Evolutionary conservation across 2,888 invertebrate genomes (phyloP).

Genomic region (Parnassius apollo): DNA sequence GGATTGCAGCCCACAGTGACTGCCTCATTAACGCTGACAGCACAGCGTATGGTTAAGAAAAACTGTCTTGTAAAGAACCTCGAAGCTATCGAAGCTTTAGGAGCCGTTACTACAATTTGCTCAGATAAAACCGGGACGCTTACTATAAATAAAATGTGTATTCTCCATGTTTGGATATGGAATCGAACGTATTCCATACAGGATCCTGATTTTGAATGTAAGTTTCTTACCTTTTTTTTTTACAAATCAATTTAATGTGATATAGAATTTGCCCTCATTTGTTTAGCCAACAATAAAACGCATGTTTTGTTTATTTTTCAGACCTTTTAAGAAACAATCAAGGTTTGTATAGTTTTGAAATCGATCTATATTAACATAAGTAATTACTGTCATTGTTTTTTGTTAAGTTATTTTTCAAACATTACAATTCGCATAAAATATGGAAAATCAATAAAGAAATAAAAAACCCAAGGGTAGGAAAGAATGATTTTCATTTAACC

Average conservation of each 20-base stretch:
- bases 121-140: conserved; percentile 99
- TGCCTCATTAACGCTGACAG: conserved; percentile 97
- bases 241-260: background rate
- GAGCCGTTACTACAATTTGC: conserved; percentile 98
- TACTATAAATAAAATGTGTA: conserved; percentile 99
- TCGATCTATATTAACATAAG: background rate
- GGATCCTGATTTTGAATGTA: conserved; percentile 74
- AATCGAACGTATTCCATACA: conserved; percentile 93
- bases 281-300: background rate
- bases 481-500: too few species aligned
- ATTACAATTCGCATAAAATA: too few species aligned
- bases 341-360: conserved; percentile 39
- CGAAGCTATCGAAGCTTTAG: conserved; percentile 98
- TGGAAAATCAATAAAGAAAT: too few species aligned
- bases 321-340: conserved; percentile 44
- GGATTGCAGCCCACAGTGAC: conserved; percentile 98
- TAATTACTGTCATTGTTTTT: too few species aligned
- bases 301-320: conserved; percentile 41
- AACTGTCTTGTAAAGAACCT: conserved; percentile 99
- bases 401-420: too few species aligned
- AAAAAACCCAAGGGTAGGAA: too few species aligned
- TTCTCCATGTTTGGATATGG: conserved; percentile 98
- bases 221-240: conserved; percentile 11
- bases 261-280: background rate
- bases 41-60: conserved; percentile 98